Conservation (phyloP, 2,113 vertebrate genomes). For the Steatornis caripensis region DNA sequence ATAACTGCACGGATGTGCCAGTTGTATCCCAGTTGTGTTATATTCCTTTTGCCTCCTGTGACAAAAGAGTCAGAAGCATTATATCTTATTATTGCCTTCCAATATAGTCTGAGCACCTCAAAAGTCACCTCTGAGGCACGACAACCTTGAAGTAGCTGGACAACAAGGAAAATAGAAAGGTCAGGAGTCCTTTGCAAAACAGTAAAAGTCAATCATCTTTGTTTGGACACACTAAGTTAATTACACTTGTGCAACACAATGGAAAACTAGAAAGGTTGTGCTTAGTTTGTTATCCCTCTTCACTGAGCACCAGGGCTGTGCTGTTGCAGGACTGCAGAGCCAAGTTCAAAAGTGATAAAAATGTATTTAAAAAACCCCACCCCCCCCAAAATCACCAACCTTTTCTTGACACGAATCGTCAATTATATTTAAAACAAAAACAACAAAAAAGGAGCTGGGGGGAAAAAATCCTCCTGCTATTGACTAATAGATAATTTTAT, state of each 20-base stretch:
- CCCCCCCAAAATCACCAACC: neutral
- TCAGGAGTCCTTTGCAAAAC: slow-evolving; percentile 4
- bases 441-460: neutral
- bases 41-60: neutral
- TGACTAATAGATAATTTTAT: neutral
- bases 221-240: slow-evolving; percentile 7
- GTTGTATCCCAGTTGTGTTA: neutral
- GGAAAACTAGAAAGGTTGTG: neutral
- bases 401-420: neutral
- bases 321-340: neutral
- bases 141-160: neutral
- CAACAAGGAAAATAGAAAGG: neutral
- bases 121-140: neutral
- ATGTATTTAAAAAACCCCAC: too few species aligned
- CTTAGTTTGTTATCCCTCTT: slow-evolving; percentile 14
- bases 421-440: slow-evolving; percentile 8
- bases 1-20: neutral
- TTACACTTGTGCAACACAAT: slow-evolving; percentile 11
- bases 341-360: slow-evolving; percentile 20
- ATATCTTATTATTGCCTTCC: neutral
- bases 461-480: neutral
- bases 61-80: neutral
- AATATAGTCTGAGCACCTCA: neutral
- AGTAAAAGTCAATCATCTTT: slow-evolving; percentile 39
- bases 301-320: neutral